Conservation (phyloP, 2,113 vertebrate species). For the Aspidoscelis tigris region DNA sequence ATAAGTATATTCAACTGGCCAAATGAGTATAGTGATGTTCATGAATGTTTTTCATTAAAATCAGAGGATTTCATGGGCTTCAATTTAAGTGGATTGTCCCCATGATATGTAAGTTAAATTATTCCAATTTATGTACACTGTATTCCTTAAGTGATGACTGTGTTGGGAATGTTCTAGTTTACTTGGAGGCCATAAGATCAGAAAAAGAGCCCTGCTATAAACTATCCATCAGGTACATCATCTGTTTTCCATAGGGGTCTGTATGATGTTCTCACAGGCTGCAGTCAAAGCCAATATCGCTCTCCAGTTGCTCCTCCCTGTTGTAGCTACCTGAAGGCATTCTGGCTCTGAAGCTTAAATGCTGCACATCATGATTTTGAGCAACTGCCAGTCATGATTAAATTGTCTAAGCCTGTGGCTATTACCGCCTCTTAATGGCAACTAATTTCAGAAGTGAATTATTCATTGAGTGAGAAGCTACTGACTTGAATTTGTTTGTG, state of each 20-base stretch:
- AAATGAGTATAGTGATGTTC: background rate
- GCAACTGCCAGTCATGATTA: background rate
- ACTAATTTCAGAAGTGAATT: background rate
- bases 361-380: too few relatives aligned
- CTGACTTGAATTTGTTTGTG: background rate
- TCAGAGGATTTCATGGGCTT: background rate
- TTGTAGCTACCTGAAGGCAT: too few relatives aligned
- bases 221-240: too few relatives aligned
- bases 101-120: background rate
- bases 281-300: too few relatives aligned
- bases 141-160: background rate
- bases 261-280: too few relatives aligned
- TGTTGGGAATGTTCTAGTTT: background rate
- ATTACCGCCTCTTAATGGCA: background rate
- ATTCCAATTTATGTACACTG: background rate
- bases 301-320: too few relatives aligned
- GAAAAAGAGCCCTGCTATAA: background rate
- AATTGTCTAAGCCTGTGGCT: background rate
- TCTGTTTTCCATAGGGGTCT: too few relatives aligned
- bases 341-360: too few relatives aligned
- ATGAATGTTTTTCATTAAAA: background rate
- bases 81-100: background rate
- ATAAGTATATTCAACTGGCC: background rate
- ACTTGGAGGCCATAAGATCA: background rate
- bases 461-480: background rate